Conservation (phyloP, 2,888 invertebrate genomes). For the Sinopyrophorus schimmeli region DNA sequence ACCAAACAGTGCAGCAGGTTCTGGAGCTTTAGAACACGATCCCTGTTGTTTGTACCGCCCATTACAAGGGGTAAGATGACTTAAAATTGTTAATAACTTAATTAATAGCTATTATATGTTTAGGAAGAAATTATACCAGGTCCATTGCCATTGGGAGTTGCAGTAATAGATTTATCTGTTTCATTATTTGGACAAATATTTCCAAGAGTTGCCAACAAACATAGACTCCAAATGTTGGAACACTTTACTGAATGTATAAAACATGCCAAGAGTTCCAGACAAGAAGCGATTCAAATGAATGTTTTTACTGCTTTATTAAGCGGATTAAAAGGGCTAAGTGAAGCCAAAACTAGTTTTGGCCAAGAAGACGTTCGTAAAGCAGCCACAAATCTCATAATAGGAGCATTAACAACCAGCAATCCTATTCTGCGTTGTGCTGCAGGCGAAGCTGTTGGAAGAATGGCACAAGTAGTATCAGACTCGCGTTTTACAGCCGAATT, state of each 20-base stretch:
- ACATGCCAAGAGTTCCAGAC: conserved; percentile 88
- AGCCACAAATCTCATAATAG: conserved; percentile 77
- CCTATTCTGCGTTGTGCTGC: conserved; percentile 88
- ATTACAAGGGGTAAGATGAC: conserved; percentile 60
- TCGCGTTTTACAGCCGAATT: conserved; percentile 86
- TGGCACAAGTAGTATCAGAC: conserved; percentile 88
- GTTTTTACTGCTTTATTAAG: conserved; percentile 91
- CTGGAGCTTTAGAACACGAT: conserved; percentile 96
- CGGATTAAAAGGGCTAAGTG: conserved; percentile 85
- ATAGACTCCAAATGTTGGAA: conserved; percentile 95
- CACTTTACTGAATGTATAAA: conserved; percentile 95
- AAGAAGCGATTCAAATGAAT: conserved; percentile 95
- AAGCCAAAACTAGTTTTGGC: conserved; percentile 82
- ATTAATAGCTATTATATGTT: conserved; percentile 11
- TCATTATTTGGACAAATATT: conserved; percentile 92
- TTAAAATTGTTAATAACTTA: background rate
- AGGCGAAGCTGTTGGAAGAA: conserved; percentile 91
- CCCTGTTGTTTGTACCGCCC: conserved; percentile 86
- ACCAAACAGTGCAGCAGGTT: conserved; percentile 92
- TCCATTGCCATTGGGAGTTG: conserved; percentile 90
- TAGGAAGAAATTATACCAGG: conserved; percentile 69
- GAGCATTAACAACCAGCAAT: conserved; percentile 74
- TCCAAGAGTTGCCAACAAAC: conserved; percentile 92
- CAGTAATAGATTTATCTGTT: conserved; percentile 95
- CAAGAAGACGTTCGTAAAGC: conserved; percentile 90